Evolutionary conservation across 2,888 invertebrate species (phyloP).

Genomic region (Nomada fabriciana): DNA sequence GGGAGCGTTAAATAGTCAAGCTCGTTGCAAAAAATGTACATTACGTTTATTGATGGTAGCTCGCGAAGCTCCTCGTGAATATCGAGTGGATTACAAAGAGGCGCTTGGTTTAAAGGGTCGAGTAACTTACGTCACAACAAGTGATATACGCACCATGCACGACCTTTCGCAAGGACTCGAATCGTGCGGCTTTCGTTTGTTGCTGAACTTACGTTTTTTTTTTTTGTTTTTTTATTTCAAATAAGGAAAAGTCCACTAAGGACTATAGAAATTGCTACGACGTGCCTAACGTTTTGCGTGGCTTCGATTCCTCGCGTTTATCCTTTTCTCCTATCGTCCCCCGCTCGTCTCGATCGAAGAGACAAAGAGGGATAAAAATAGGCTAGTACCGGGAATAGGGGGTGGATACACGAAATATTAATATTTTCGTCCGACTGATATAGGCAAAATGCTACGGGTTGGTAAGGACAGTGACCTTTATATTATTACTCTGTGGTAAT

Average conservation of each 20-base stretch:
- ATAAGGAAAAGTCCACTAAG: slow-evolving; percentile 37
- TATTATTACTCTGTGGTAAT: slow-evolving; percentile 64
- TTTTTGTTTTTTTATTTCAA: slow-evolving; percentile 9
- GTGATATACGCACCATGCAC: slow-evolving; percentile 13
- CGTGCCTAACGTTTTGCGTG: slow-evolving; percentile 16
- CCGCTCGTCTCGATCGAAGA: slow-evolving; percentile 4
- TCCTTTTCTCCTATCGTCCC: neutral
- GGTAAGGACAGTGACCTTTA: slow-evolving; percentile 68
- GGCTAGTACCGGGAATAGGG: slow-evolving; percentile 3
- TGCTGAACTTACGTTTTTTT: neutral
- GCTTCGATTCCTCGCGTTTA: slow-evolving; percentile 1
- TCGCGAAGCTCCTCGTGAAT: slow-evolving; percentile 74
- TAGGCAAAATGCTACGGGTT: slow-evolving; percentile 64
- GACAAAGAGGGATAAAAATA: neutral
- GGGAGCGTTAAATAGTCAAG: slow-evolving; percentile 16
- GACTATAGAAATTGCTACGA: slow-evolving; percentile 45
- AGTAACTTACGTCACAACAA: slow-evolving; percentile 39
- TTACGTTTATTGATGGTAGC: slow-evolving; percentile 82
- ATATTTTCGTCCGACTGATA: slow-evolving; percentile 61
- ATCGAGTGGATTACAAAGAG: slow-evolving; percentile 78
- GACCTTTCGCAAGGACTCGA: neutral
- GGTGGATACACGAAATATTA: slow-evolving; percentile 54
- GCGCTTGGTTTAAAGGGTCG: slow-evolving; percentile 53
- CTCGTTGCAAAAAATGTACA: slow-evolving; percentile 80
- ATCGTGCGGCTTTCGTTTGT: slow-evolving; percentile 10